Percentiles rank a stretch among this genome's conserved stretches.
Evolutionary conservation across 2,113 vertebrate genomes (phyloP).

Genomic region (Mixornis gularis): DNA sequence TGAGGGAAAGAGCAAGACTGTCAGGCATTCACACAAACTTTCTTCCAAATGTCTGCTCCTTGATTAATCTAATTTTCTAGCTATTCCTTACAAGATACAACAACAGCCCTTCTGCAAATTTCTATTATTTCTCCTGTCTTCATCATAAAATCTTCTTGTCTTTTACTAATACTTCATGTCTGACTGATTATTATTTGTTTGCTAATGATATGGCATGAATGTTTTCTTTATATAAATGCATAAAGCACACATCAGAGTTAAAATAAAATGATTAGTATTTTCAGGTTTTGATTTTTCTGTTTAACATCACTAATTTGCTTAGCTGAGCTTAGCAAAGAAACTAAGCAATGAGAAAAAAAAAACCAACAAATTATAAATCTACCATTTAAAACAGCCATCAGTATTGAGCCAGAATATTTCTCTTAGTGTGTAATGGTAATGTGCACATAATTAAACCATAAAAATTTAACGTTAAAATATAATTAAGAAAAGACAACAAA

Average conservation of each 20-base stretch:
- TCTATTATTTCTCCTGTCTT: slow-evolving; percentile 99
- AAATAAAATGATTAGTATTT: slow-evolving; percentile 54
- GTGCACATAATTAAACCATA: slow-evolving; percentile 40
- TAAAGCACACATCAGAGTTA: slow-evolving; percentile 17
- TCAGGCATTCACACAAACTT: slow-evolving; percentile 99
- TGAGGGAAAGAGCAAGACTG: slow-evolving; percentile 99
- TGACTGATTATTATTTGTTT: slow-evolving; percentile 81
- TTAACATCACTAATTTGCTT: slow-evolving; percentile 32
- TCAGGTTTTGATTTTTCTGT: neutral
- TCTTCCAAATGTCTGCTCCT: slow-evolving; percentile 97
- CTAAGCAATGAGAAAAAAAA: neutral
- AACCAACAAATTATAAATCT: neutral
- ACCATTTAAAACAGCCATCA: slow-evolving; percentile 1
- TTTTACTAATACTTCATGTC: slow-evolving; percentile 74
- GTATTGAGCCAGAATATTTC: slow-evolving; percentile 6
- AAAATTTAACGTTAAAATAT: slow-evolving; percentile 21
- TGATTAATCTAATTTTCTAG: slow-evolving; percentile 99
- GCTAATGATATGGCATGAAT: slow-evolving; percentile 75
- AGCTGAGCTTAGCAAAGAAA: neutral
- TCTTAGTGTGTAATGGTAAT: slow-evolving; percentile 5
- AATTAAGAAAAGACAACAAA: slow-evolving; percentile 34
- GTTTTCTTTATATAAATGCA: slow-evolving; percentile 65
- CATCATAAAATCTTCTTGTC: slow-evolving; percentile 81
- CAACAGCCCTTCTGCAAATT: slow-evolving; percentile 94
- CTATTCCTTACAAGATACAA: slow-evolving; percentile 97